These are phyloP conservation scores for Crypturellus tataupa DNA, from an alignment of 2,797 vertebrate species.

Conservation along the genomic window DNA sequence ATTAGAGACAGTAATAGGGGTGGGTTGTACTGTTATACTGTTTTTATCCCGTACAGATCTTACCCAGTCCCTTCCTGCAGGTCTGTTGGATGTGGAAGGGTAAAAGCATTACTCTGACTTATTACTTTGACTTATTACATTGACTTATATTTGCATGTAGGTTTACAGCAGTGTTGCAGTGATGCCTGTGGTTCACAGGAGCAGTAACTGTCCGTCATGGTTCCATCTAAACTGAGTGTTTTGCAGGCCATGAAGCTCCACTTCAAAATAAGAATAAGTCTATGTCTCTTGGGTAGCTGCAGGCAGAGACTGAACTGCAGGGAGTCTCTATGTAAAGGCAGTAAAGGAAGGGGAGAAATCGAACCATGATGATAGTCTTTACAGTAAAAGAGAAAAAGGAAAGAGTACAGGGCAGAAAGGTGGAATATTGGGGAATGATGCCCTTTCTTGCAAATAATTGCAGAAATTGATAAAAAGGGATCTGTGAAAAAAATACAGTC, in stretches of 20 bases:
- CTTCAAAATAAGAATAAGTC: background rate
- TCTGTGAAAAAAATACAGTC: background rate
- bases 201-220: background rate
- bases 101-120: background rate
- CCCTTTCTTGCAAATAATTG: background rate
- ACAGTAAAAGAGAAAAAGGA: background rate
- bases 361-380: background rate
- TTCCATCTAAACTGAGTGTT: background rate
- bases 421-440: background rate
- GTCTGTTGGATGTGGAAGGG: background rate
- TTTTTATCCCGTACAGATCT: background rate
- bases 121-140: background rate
- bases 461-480: background rate
- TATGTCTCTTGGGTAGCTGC: background rate
- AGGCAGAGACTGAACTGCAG: background rate
- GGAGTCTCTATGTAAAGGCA: background rate
- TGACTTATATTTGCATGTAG: background rate
- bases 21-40: background rate
- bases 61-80: background rate
- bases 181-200: background rate
- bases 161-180: background rate
- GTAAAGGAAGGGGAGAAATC: background rate
- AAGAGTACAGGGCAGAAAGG: background rate
- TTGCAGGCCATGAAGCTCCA: background rate
- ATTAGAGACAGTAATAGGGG: background rate